Percentiles rank a stretch among this genome's conserved stretches.
These are phyloP conservation scores for Cryptomyrus ogoouensis DNA, from an alignment of 2,113 vertebrate species.

Conservation along the genomic window DNA sequence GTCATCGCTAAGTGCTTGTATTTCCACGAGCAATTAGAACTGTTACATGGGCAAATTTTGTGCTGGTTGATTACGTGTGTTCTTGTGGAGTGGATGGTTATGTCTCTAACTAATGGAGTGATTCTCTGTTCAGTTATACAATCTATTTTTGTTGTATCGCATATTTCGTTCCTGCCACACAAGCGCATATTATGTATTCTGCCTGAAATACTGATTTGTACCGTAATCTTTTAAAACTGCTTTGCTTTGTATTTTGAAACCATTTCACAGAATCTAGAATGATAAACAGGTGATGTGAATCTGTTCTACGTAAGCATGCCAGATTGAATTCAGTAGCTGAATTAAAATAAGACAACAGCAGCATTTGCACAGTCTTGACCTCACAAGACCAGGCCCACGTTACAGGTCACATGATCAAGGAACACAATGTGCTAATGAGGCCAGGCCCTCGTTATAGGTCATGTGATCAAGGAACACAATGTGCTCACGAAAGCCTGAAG, in stretches of 20 bases:
- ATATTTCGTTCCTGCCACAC: background rate
- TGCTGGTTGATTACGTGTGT: background rate
- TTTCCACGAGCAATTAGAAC: background rate
- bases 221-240: background rate
- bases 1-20: background rate
- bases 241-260: background rate
- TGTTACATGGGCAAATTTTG: background rate
- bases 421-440: background rate
- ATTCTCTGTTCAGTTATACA: background rate
- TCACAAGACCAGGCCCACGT: background rate
- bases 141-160: background rate
- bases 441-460: background rate
- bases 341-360: background rate
- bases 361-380: background rate
- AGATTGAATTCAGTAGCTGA: background rate
- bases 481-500: background rate
- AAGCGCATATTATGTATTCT: background rate
- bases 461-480: background rate
- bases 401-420: background rate
- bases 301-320: background rate
- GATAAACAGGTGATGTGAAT: background rate
- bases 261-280: background rate
- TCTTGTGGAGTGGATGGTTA: background rate
- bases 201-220: background rate
- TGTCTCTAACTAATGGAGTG: background rate